Conservation (phyloP, 2,888 invertebrate genomes). For the Tribolium freemani region DNA sequence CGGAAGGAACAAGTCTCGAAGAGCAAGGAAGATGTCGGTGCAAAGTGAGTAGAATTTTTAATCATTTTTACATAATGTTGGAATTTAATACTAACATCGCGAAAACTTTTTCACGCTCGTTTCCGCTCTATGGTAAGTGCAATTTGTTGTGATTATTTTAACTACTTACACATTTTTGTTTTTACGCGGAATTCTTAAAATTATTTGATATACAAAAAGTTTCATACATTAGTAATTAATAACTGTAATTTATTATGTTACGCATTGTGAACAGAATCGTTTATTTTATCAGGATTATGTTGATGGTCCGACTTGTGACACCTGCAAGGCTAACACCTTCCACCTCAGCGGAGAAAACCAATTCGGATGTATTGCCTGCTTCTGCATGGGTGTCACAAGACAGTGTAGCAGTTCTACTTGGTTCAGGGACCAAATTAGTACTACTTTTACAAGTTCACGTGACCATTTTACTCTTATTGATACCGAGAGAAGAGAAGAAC, state of each 20-base stretch:
- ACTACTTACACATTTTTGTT: too few species aligned
- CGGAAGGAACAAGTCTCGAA: conserved; percentile 76
- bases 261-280: too few species aligned
- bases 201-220: too few species aligned
- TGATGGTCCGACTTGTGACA: conserved; percentile 86
- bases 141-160: background rate
- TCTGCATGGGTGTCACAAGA: conserved; percentile 92
- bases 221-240: too few species aligned
- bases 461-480: conserved; percentile 74
- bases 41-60: conserved; percentile 72
- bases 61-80: background rate
- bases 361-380: conserved; percentile 94
- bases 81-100: conserved; percentile 2
- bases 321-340: conserved; percentile 89
- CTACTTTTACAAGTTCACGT: conserved; percentile 71
- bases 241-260: too few species aligned
- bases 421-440: conserved; percentile 68
- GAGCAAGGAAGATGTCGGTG: conserved; percentile 74
- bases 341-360: conserved; percentile 82
- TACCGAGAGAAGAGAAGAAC: conserved; percentile 66
- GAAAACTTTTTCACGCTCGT: conserved; percentile 11
- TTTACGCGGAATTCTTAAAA: too few species aligned
- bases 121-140: conserved; percentile 27
- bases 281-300: conserved; percentile 69
- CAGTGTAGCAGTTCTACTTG: conserved; percentile 83